phyloP scores from a whole-genome alignment of 2,888 invertebrate species.

The Antitype chi region DNA sequence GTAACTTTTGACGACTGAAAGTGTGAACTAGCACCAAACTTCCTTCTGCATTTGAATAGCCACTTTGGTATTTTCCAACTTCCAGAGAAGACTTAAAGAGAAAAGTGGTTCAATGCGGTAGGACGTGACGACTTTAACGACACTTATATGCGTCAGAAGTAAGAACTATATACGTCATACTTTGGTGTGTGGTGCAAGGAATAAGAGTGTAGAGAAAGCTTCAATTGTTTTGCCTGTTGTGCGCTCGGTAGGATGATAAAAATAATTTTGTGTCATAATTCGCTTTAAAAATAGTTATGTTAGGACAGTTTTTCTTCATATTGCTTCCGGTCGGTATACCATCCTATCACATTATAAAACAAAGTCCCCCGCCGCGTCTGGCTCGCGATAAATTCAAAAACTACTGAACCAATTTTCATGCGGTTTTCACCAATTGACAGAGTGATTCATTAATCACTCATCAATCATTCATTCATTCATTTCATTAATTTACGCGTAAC shows the following conservation, averaged over 20 bases:
- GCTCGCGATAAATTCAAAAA: too few relatives aligned
- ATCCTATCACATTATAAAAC: too few relatives aligned
- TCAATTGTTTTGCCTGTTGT: background rate
- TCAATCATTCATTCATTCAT: too few relatives aligned
- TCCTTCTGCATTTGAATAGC: conserved; percentile 34
- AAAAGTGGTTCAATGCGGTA: conserved; percentile 18
- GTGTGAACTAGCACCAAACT: conserved; percentile 22
- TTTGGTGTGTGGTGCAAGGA: conserved; percentile 30
- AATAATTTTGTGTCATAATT: background rate
- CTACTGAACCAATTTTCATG: too few relatives aligned
- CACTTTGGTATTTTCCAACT: conserved; percentile 17
- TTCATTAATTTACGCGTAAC: too few relatives aligned
- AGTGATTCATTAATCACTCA: too few relatives aligned
- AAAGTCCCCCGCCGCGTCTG: too few relatives aligned
- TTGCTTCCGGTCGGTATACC: too few relatives aligned
- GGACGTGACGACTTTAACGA: conserved; percentile 34
- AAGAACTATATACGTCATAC: conserved; percentile 50
- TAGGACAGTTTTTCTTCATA: background rate
- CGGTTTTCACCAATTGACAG: too few relatives aligned
- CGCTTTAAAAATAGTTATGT: background rate
- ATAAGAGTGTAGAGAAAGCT: background rate
- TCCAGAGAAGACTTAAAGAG: conserved; percentile 17
- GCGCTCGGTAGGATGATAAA: background rate
- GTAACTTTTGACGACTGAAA: conserved; percentile 3
- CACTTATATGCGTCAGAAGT: conserved; percentile 35